A percentile compares a stretch with the other conserved stretches of the same genome.
Conservation (phyloP, 2,113 vertebrate species). For the Chascanopsetta lugubris region DNA sequence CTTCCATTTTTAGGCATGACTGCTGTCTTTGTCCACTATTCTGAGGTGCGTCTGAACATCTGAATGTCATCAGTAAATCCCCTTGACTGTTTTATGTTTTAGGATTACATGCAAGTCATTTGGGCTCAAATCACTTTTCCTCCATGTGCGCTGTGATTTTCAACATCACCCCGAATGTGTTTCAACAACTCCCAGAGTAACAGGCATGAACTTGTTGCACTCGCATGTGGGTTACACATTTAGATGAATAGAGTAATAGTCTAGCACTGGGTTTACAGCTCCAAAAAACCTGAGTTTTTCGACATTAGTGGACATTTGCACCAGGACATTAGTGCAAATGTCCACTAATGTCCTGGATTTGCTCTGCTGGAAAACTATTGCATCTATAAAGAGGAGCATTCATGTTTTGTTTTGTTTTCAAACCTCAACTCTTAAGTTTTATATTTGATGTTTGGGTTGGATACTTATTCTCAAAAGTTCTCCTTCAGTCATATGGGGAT, state of each 20-base stretch:
- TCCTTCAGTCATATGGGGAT: too few relatives aligned
- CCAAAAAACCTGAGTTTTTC: constrained; percentile 8
- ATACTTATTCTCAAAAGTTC: background rate
- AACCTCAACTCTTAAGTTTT: constrained; percentile 12
- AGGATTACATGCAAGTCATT: background rate
- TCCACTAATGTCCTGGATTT: background rate
- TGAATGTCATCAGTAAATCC: background rate
- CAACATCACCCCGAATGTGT: constrained; percentile 47
- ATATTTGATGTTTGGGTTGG: constrained; percentile 15
- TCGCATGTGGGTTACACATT: constrained; percentile 44
- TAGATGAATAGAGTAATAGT: constrained; percentile 36
- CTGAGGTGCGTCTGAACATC: background rate
- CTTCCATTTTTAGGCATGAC: background rate
- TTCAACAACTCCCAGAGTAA: constrained; percentile 60
- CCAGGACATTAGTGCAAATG: too few relatives aligned
- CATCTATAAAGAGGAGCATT: constrained; percentile 5
- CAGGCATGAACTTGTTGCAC: constrained; percentile 62
- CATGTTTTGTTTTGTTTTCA: constrained; percentile 3
- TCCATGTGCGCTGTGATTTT: constrained; percentile 22
- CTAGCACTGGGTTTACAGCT: constrained; percentile 32
- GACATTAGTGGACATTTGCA: too few relatives aligned
- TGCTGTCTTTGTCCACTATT: background rate
- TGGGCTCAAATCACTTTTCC: background rate
- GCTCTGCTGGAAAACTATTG: background rate
- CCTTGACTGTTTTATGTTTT: background rate